Conservation (phyloP, 2,797 vertebrate genomes). For the Thaleichthys pacificus region DNA sequence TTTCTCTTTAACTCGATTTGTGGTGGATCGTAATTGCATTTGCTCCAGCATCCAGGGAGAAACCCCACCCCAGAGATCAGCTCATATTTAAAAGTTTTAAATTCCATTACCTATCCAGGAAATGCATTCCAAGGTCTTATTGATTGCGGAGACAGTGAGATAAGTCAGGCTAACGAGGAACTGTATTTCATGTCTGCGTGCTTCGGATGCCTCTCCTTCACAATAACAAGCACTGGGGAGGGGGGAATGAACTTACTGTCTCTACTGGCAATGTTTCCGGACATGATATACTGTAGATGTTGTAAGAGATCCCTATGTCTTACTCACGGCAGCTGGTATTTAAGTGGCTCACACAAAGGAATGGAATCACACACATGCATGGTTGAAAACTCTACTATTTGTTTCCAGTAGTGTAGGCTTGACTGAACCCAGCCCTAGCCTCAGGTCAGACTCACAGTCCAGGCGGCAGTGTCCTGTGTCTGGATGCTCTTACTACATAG, state of each 20-base stretch:
- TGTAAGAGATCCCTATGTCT: neutral
- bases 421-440: slow-evolving; percentile 26
- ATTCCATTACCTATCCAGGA: slow-evolving; percentile 55
- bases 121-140: slow-evolving; percentile 55
- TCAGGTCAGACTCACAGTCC: neutral
- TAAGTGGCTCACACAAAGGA: no score
- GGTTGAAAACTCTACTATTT: neutral
- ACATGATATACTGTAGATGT: neutral
- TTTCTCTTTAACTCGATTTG: slow-evolving; percentile 51
- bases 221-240: slow-evolving; percentile 9
- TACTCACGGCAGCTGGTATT: no score
- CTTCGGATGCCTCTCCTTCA: slow-evolving; percentile 22
- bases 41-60: slow-evolving; percentile 27
- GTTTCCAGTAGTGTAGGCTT: slow-evolving; percentile 31
- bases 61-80: slow-evolving; percentile 30
- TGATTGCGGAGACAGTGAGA: slow-evolving; percentile 42
- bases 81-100: slow-evolving; percentile 54
- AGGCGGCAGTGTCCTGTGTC: slow-evolving; percentile 32
- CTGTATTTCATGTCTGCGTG: slow-evolving; percentile 11
- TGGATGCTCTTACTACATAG: slow-evolving; percentile 44
- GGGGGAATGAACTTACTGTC: slow-evolving; percentile 11
- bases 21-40: slow-evolving; percentile 41
- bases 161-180: slow-evolving; percentile 47
- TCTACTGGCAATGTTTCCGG: neutral
- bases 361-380: neutral